phyloP scores from a whole-genome alignment of 2,888 invertebrate genomes.

The Synanthedon formicaeformis region DNA sequence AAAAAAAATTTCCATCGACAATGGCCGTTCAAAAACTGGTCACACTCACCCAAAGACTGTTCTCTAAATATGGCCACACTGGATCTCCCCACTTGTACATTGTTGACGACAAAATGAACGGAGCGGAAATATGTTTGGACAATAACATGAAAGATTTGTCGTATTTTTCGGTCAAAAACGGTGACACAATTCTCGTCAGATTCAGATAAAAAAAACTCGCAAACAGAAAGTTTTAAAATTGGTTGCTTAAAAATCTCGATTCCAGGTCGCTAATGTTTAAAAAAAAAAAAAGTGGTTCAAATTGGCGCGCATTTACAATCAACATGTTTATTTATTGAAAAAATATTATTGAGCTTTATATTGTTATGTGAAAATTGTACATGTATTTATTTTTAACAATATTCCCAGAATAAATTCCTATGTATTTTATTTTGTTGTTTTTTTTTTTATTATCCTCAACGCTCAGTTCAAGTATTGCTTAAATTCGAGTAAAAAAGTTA shows the following conservation, averaged over 20 bases:
- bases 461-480: too few species aligned
- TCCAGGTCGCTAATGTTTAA: constrained; percentile 2
- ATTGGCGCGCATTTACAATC: constrained; percentile 24
- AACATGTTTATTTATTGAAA: constrained; percentile 12
- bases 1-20: constrained; percentile 80
- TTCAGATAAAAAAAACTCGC: constrained; percentile 53
- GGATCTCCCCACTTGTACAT: constrained; percentile 58
- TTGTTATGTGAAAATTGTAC: constrained; percentile 46
- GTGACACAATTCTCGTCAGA: constrained; percentile 81
- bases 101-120: constrained; percentile 68
- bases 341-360: constrained; percentile 38
- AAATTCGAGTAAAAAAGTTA: too few species aligned
- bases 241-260: background rate
- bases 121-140: constrained; percentile 80
- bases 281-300: constrained; percentile 6
- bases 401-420: constrained; percentile 45
- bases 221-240: constrained; percentile 6
- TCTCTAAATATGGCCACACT: constrained; percentile 54
- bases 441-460: constrained; percentile 14
- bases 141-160: constrained; percentile 86
- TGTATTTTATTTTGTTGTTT: constrained; percentile 47
- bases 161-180: constrained; percentile 86
- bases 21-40: constrained; percentile 87
- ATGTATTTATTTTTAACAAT: constrained; percentile 46
- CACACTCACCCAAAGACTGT: constrained; percentile 82